These are phyloP conservation scores for Chaenogobius annularis DNA, from an alignment of 2,113 vertebrate species.

Conservation along the genomic window DNA sequence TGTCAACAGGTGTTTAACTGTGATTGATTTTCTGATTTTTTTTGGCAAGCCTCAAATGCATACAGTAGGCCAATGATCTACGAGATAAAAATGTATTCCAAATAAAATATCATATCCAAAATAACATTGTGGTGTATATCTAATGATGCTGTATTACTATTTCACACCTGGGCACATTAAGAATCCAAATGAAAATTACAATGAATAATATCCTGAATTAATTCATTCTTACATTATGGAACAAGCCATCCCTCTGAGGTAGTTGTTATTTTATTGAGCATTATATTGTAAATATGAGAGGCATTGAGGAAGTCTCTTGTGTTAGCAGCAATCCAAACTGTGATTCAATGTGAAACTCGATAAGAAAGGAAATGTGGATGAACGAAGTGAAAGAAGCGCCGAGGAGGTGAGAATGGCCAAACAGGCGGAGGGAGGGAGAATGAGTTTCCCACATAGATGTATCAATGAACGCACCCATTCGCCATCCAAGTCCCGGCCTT, in stretches of 20 bases:
- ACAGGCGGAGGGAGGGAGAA: slow-evolving; percentile 62
- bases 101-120: too few species aligned
- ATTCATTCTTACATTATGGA: background rate
- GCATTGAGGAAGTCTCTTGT: slow-evolving; percentile 2
- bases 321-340: background rate
- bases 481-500: slow-evolving; percentile 70
- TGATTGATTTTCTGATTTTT: background rate
- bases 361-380: slow-evolving; percentile 19
- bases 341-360: background rate
- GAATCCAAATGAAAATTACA: background rate
- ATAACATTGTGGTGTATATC: too few species aligned
- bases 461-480: slow-evolving; percentile 81
- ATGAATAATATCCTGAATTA: background rate
- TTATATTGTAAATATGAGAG: background rate
- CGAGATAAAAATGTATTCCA: background rate
- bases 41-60: background rate
- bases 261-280: slow-evolving; percentile 19
- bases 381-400: slow-evolving; percentile 38
- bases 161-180: background rate
- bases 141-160: too few species aligned
- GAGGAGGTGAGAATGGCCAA: slow-evolving; percentile 46
- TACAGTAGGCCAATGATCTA: background rate
- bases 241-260: background rate
- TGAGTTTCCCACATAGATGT: slow-evolving; percentile 74
- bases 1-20: background rate